phyloP scores from a whole-genome alignment of 2,113 vertebrate genomes.

The Dissostichus mawsoni region DNA sequence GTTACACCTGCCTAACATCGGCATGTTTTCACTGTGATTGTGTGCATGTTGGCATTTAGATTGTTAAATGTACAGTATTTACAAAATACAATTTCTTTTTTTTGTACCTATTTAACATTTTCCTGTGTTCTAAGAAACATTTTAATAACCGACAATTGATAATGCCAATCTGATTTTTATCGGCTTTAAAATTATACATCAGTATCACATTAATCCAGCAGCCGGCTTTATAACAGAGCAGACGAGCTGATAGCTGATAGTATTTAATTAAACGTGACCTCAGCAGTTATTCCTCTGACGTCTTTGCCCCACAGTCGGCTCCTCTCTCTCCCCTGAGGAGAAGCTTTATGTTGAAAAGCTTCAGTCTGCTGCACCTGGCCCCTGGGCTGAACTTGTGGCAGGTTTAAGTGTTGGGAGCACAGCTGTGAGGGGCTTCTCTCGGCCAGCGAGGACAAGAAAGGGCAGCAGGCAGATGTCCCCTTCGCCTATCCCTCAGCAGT shows the following conservation, averaged over 20 bases:
- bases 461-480: slow-evolving; percentile 43
- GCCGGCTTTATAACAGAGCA: slow-evolving; percentile 1
- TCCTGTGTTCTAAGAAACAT: neutral
- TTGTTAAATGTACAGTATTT: too few species aligned
- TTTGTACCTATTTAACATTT: neutral
- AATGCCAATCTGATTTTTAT: neutral
- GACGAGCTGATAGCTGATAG: slow-evolving; percentile 23
- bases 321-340: slow-evolving; percentile 44
- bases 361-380: slow-evolving; percentile 59
- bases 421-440: slow-evolving; percentile 68
- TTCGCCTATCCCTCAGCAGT: slow-evolving; percentile 19
- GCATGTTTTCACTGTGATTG: too few species aligned
- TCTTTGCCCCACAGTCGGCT: slow-evolving; percentile 57
- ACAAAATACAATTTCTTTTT: too few species aligned
- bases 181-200: slow-evolving; percentile 9
- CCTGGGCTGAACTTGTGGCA: slow-evolving; percentile 51
- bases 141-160: neutral
- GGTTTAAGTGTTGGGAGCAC: slow-evolving; percentile 52
- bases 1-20: too few species aligned
- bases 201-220: slow-evolving; percentile 31
- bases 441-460: slow-evolving; percentile 47
- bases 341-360: slow-evolving; percentile 62
- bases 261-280: slow-evolving; percentile 66
- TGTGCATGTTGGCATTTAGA: too few species aligned
- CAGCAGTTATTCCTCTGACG: slow-evolving; percentile 20